Evolutionary conservation across 2,888 invertebrate species (phyloP).

Genomic region (Dendrolimus pini): DNA sequence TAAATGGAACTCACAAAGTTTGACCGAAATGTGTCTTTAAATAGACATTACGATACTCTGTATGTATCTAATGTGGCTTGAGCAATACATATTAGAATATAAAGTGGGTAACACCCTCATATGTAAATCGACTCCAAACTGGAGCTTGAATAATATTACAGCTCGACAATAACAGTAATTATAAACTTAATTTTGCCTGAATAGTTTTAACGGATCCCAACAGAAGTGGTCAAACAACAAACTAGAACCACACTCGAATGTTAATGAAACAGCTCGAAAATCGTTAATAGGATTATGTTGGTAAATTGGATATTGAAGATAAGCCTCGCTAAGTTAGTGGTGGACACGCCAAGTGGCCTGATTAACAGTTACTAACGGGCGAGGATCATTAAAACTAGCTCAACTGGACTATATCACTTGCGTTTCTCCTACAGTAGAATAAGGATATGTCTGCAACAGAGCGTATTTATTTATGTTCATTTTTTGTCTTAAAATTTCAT

Average conservation of each 20-base stretch:
- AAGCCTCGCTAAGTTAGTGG: slow-evolving; percentile 57
- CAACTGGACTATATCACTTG: slow-evolving; percentile 25
- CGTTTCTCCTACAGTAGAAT: too few species aligned
- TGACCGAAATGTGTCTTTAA: too few species aligned
- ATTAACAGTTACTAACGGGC: slow-evolving; percentile 66
- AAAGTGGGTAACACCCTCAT: not conserved
- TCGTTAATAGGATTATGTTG: slow-evolving; percentile 61
- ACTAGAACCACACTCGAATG: slow-evolving; percentile 21
- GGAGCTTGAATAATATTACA: not conserved
- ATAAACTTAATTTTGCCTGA: not conserved
- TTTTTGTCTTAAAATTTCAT: too few species aligned
- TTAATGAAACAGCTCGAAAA: slow-evolving; percentile 49
- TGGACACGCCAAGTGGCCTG: slow-evolving; percentile 62
- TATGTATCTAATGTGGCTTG: too few species aligned
- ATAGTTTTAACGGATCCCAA: not conserved
- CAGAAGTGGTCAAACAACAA: slow-evolving; percentile 9
- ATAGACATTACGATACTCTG: too few species aligned
- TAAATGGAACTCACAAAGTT: too few species aligned
- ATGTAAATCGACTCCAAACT: not conserved
- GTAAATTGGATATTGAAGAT: slow-evolving; percentile 66
- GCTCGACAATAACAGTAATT: not conserved
- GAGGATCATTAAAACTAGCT: slow-evolving; percentile 60
- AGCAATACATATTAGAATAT: too few species aligned
- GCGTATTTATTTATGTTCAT: too few species aligned
- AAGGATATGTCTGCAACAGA: too few species aligned